Base-by-base conservation (phyloP, 2,888 invertebrate species). In the Drosophila buzzatii region DNA sequence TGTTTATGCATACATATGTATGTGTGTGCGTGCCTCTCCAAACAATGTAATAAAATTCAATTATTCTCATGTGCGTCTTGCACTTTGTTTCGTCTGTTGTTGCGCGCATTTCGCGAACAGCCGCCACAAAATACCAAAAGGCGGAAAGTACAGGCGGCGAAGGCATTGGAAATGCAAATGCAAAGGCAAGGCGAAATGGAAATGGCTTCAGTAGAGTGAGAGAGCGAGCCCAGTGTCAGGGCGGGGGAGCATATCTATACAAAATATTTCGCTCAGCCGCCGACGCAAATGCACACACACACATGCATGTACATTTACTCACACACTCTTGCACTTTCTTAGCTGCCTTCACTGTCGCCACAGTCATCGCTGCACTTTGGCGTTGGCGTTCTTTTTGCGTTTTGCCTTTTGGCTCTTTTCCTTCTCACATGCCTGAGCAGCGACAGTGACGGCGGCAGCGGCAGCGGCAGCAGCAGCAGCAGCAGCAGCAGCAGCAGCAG, bases 11-110 rank as follows among this genome's bases (percentile, higher is more conserved):
- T 20, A 6, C 18, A 23, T 23, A 4, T 23, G 23, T 23, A 23
- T 23, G 47, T 49, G 31, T 70, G 64, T 74, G 66, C 63, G 68
- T 59, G 82, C 82, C 91, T 90, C 90, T 89, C 85, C 90, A 91
- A 91, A 92, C 92, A 92, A 92, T 92, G 92, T 92, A 92, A 92
- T 92, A 92, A 92, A 92, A 92, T 92, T 92, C 92, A 92, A 92
- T 92, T 92, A 92, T 92, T 92, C 92, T 90, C 87, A 76, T 90
- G 86, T 91, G 82, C 91, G 90, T 91, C 91, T 92, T 90, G 91
- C 89, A 90, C 83, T 90, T 89, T 90, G 87, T 86, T 92, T 92
- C 90, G 89, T 85, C 86, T 85, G 81, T 91, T 90, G 91, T 92
- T 90, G 89, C 87, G 84, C 85, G 90, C 79, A 85, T 82, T 89